These are phyloP conservation scores for Petaurus breviceps DNA, from an alignment of 2,113 vertebrate genomes.

Conservation along the genomic window DNA sequence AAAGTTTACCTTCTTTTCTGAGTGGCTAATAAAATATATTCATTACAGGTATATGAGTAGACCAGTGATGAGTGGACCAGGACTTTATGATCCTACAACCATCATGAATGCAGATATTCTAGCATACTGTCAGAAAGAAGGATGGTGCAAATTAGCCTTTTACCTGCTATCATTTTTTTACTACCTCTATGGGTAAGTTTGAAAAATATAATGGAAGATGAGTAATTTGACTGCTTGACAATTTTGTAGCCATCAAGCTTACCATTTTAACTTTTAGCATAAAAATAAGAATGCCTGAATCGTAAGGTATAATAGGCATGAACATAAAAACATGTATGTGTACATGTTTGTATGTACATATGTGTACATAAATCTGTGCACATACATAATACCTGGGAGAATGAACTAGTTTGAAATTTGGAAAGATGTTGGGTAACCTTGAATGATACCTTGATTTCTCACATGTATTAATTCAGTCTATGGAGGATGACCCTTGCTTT, in stretches of 20 bases:
- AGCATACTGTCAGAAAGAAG: constrained; percentile 99
- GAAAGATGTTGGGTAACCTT: neutral
- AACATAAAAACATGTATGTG: neutral
- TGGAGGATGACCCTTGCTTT: constrained; percentile 9
- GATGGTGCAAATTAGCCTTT: constrained; percentile 99
- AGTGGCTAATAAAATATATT: constrained; percentile 55
- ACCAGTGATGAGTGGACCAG: constrained; percentile 97
- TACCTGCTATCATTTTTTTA: constrained; percentile 99
- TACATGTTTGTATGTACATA: neutral
- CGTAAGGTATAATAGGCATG: neutral
- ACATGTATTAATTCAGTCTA: neutral
- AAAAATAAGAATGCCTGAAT: neutral
- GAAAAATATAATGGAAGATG: constrained; percentile 44
- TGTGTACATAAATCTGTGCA: too few species aligned
- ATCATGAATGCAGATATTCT: constrained; percentile 99
- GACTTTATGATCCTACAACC: constrained; percentile 98
- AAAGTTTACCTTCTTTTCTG: neutral
- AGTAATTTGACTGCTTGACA: neutral
- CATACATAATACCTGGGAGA: neutral
- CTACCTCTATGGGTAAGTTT: constrained; percentile 97
- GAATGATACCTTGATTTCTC: neutral
- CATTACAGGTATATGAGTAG: constrained; percentile 94
- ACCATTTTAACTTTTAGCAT: neutral
- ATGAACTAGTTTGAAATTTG: neutral
- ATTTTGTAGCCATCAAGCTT: constrained; percentile 7